Base-by-base conservation (phyloP, 2,113 vertebrate species). In the Conger conger region DNA sequence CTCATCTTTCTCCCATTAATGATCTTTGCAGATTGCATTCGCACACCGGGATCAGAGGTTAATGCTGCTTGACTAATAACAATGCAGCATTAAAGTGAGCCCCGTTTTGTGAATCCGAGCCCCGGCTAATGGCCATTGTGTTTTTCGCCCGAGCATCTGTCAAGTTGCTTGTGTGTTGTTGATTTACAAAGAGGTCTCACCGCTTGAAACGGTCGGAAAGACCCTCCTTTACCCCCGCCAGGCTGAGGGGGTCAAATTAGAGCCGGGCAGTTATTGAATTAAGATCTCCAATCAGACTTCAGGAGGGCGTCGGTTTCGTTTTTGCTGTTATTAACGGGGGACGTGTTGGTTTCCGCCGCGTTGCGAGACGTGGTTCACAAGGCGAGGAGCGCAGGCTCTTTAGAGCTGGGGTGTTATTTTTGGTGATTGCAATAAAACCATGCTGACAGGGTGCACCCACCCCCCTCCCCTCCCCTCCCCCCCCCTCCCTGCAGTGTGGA, bases 381-480 rank as follows among this genome's bases (percentile, higher is more conserved):
- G 90, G 82, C 86, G 54, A 89, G 87, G 30, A 85, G 35, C 83
- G 76, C 36, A 87, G 84, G 87, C 92, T 94, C 92, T 94, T 94
- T 92, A 93, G 93, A 89, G 92, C 86, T 87, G 68, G 87, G 87
- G 90, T 93, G 93, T 94, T 95, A 95, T 95, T 95, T 94, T 94
- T 94, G 91, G 93, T 94, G 93, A 95, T 94, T 93, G 92, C 88
- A 86, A 53, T 92, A 92, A 93, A 92, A 93, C 89, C 89, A 87
- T 94, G 94, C 93, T 93, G 93, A 93, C 92, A 92, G 76, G 91
- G 90, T 88, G 93, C 90, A 63, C 57, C 27, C 57, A 18, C 57
- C 57, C 57, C 27, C 20, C 20, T 4, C 20, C 17, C 57, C 57
- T 20, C 57, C 57, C 27, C 1, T 27, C 20, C 57, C 57, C 57